These are phyloP conservation scores for Cololabis saira DNA, from an alignment of 2,113 vertebrate species.

Conservation along the genomic window DNA sequence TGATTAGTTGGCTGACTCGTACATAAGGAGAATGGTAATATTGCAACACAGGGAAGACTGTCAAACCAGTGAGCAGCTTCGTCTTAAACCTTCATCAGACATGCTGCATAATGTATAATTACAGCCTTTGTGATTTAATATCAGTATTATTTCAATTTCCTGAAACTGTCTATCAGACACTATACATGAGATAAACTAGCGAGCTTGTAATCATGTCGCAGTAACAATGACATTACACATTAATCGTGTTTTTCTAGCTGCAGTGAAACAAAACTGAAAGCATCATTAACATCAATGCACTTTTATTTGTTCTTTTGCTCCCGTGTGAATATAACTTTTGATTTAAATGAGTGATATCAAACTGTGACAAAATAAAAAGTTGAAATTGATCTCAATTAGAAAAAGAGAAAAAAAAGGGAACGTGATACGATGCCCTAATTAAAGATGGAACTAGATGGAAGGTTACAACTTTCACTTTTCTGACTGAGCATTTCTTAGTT, in stretches of 20 bases:
- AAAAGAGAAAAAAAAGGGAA: not conserved
- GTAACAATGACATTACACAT: slow-evolving; percentile 6
- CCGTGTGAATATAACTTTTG: slow-evolving; percentile 8
- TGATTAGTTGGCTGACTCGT: no score
- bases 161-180: no score
- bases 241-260: not conserved
- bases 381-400: slow-evolving; percentile 3
- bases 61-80: no score
- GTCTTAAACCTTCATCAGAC: no score
- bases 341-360: slow-evolving; percentile 32
- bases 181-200: no score
- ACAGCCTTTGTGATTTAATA: no score
- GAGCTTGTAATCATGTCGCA: not conserved
- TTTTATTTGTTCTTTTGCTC: slow-evolving; percentile 39
- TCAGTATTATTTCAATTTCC: no score
- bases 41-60: no score
- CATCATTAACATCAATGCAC: slow-evolving; percentile 37
- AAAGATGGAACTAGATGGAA: slow-evolving; percentile 9
- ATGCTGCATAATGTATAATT: no score
- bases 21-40: no score
- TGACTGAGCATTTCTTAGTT: slow-evolving; percentile 49
- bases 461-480: slow-evolving; percentile 26
- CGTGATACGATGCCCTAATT: not conserved
- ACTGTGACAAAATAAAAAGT: slow-evolving; percentile 9
- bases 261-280: slow-evolving; percentile 37